Evolutionary conservation across 2,113 vertebrate species (phyloP).

Genomic region (Cololabis saira): DNA sequence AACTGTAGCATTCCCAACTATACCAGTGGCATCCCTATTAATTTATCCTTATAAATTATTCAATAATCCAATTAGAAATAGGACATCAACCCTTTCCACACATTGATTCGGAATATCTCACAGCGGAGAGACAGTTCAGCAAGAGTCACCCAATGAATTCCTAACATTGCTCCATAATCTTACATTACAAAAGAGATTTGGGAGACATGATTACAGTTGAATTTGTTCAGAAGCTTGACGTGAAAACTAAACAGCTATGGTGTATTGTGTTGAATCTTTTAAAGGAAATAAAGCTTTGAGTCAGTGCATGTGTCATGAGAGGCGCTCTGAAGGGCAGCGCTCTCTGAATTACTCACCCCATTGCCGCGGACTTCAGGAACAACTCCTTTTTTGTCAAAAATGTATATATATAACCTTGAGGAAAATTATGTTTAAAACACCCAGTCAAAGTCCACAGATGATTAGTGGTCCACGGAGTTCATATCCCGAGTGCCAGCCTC

Average conservation of each 20-base stretch:
- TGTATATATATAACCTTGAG: background rate
- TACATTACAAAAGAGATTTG: background rate
- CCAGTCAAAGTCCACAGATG: constrained; percentile 67
- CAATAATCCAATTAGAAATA: background rate
- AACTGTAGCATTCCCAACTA: background rate
- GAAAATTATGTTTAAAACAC: constrained; percentile 29
- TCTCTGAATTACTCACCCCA: constrained; percentile 76
- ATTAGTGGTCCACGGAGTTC: constrained; percentile 51
- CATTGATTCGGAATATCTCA: background rate
- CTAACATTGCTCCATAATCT: constrained; percentile 2
- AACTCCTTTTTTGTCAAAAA: constrained; percentile 43
- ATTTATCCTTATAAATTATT: background rate
- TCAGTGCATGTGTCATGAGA: constrained; percentile 37
- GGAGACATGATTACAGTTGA: background rate
- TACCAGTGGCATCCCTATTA: background rate
- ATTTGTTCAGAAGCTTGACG: constrained; percentile 1
- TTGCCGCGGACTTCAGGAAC: constrained; percentile 73
- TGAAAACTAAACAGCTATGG: background rate
- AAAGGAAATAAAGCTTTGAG: constrained; percentile 7
- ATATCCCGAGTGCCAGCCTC: constrained; percentile 34
- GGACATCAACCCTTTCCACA: constrained; percentile 2
- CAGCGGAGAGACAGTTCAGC: background rate
- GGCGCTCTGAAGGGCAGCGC: constrained; percentile 54
- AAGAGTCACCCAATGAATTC: background rate
- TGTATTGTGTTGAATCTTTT: constrained; percentile 22